Evolutionary conservation across 2,113 vertebrate genomes (phyloP).

Genomic region (Regulus satrapa): DNA sequence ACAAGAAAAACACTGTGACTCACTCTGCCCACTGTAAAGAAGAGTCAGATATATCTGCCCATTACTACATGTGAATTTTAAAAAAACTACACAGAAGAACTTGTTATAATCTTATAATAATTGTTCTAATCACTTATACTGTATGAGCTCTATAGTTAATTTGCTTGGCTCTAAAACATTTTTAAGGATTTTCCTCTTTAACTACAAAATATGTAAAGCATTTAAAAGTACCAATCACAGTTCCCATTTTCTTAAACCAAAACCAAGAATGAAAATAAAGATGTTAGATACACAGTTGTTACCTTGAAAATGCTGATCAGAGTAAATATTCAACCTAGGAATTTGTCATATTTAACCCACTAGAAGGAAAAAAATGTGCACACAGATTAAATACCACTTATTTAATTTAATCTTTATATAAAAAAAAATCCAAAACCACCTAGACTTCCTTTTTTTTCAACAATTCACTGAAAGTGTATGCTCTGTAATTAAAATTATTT

Average conservation of each 20-base stretch:
- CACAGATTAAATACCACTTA: neutral
- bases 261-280: constrained; percentile 30
- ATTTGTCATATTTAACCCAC: constrained; percentile 3
- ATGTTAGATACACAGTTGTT: neutral
- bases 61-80: neutral
- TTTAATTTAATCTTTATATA: neutral
- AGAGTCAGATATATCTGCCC: neutral
- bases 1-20: neutral
- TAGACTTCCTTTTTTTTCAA: neutral
- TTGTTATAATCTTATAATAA: constrained; percentile 15
- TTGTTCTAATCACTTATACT: constrained; percentile 37
- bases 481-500: neutral
- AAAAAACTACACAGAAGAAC: neutral
- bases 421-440: neutral
- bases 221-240: constrained; percentile 44
- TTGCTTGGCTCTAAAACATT: neutral
- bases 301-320: constrained; percentile 9
- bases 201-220: constrained; percentile 48
- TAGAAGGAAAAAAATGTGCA: neutral
- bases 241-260: constrained; percentile 43
- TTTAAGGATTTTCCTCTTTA: neutral
- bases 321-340: neutral
- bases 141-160: constrained; percentile 19
- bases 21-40: neutral
- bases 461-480: neutral